Percentiles rank a stretch among this genome's conserved stretches.
Conservation (phyloP, 2,888 invertebrate species). For the Hemicrepidius hirtus region DNA sequence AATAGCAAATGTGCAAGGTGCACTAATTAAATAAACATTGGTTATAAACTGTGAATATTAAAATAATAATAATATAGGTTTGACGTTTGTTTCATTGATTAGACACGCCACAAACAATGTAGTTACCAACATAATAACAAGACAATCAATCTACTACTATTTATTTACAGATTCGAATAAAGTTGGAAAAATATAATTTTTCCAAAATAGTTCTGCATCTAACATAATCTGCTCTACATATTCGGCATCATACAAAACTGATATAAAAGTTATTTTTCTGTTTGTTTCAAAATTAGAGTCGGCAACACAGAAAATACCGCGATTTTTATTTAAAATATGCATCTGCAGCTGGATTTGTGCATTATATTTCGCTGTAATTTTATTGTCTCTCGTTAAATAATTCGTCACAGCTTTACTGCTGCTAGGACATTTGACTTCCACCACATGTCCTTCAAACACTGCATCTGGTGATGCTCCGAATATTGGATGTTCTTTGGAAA, state of each 20-base stretch:
- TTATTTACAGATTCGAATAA: not conserved
- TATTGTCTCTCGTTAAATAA: not conserved
- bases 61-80: too few relatives aligned
- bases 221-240: too few relatives aligned
- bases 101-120: too few relatives aligned
- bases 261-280: not conserved
- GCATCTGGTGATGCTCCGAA: constrained; percentile 54
- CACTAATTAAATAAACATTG: constrained; percentile 12
- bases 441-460: not conserved
- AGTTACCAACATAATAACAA: too few relatives aligned
- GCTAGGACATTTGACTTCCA: not conserved
- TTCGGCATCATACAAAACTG: not conserved
- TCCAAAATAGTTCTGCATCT: not conserved
- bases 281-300: not conserved
- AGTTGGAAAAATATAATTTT: not conserved
- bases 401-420: not conserved
- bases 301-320: not conserved
- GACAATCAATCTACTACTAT: not conserved
- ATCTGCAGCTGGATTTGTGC: not conserved
- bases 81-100: too few relatives aligned
- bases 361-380: not conserved
- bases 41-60: not conserved
- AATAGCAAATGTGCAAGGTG: constrained; percentile 31
- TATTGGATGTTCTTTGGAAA: constrained; percentile 29
- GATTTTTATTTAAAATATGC: not conserved